Evolutionary conservation across 2,888 invertebrate genomes (phyloP).

Genomic region (Erebia aethiops): DNA sequence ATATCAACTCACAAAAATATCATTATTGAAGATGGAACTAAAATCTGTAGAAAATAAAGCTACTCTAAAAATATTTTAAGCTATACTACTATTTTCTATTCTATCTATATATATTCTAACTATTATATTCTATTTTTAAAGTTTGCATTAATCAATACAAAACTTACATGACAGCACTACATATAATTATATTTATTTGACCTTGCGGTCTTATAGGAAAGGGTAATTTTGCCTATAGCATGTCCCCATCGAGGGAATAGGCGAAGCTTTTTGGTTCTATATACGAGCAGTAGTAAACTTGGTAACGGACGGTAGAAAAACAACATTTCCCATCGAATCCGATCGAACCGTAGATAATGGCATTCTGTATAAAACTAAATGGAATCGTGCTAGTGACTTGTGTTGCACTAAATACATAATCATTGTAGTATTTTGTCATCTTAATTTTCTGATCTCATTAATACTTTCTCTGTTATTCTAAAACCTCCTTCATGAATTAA

Average conservation of each 20-base stretch:
- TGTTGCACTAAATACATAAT: constrained; percentile 16
- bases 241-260: background rate
- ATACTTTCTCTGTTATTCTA: too few relatives aligned
- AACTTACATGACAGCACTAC: background rate
- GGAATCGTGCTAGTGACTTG: constrained; percentile 1
- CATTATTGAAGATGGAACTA: too few relatives aligned
- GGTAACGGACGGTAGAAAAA: constrained; percentile 30
- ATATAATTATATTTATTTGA: background rate
- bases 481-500: too few relatives aligned
- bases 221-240: too few relatives aligned
- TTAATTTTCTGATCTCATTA: background rate
- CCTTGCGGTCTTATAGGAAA: background rate
- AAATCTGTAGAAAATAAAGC: too few relatives aligned
- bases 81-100: too few relatives aligned
- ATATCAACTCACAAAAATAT: too few relatives aligned
- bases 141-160: background rate
- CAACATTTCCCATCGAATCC: constrained; percentile 30
- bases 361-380: constrained; percentile 26
- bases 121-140: too few relatives aligned
- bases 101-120: too few relatives aligned
- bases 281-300: constrained; percentile 24
- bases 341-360: constrained; percentile 30
- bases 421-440: background rate
- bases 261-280: background rate
- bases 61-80: background rate